Evolutionary conservation across 2,888 invertebrate genomes (phyloP), one percentile per base, ranked within the genome.

Genomic region (Xanthia togata): DNA sequence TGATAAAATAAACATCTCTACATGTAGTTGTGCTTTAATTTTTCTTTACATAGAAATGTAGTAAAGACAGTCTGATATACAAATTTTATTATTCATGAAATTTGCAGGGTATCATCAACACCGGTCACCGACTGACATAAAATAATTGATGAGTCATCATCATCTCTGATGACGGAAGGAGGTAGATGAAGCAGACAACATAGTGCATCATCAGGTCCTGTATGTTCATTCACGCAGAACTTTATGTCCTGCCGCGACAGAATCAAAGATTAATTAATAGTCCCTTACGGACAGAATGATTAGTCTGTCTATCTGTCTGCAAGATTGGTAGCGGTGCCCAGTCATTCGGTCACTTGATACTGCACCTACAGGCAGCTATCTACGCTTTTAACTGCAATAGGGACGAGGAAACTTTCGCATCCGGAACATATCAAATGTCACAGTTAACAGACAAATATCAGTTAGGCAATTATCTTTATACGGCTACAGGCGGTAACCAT

Each of bases 371-470:
- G 6, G 31, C 53, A 55, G 20, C 38, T 67, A 70, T 14, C 35
- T 59, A 35, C 23, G 38, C 41, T 41, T 60, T 55, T 65, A 76
- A 71, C 62, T 44, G 23, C 17, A 60, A 55, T 14, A 35, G 63
- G 5, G 55, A 11, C 38, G 11, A 68, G 70, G 64, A 69, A 60
- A 59, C 60, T 47, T 64, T 62, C 12, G 60, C 77, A 63, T 68
- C 55, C 65, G 82, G 72, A 77, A 81, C 53, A 50, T 81, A 81
- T 77, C 81, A 72, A 65, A 73, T 81, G 77, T 69, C 81, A 41
- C 35, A 81, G 69, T 60, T 72, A 80, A 80, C 65, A 62, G 74
- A 79, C 80, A 74, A 79, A 76, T 70, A 81, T 81, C 81, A 81
- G 81, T 76, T 76, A 72, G 65, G 71, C 64, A 72, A 76, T 81